These are phyloP conservation scores for Ceratina australensis DNA, from an alignment of 1,140 invertebrate genomes.

Conservation along the genomic window DNA sequence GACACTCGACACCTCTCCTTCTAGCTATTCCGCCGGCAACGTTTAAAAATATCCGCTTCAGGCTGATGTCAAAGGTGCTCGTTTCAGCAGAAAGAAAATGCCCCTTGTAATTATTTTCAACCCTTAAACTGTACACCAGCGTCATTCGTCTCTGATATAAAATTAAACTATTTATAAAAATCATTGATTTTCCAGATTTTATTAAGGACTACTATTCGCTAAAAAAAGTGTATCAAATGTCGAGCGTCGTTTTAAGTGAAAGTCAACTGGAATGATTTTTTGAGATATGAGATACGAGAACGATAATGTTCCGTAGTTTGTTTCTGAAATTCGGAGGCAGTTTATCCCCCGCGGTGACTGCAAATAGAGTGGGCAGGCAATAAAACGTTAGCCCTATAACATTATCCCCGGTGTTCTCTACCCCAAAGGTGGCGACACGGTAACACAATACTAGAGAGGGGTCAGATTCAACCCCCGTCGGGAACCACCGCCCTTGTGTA, in stretches of 20 bases:
- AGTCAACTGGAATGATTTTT: too few relatives aligned
- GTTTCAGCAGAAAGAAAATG: neutral
- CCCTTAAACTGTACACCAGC: too few relatives aligned
- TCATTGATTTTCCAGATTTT: too few relatives aligned
- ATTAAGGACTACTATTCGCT: too few relatives aligned
- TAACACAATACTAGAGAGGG: conserved; percentile 70
- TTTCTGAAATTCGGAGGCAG: conserved; percentile 51
- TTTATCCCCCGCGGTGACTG: conserved; percentile 49
- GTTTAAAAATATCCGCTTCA: neutral
- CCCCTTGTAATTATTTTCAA: neutral
- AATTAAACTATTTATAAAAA: too few relatives aligned
- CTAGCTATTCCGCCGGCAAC: conserved; percentile 17
- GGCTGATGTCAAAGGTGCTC: neutral
- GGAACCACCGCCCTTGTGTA: conserved; percentile 58
- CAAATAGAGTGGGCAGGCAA: conserved; percentile 66
- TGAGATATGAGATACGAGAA: too few relatives aligned
- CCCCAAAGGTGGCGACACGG: conserved; percentile 67
- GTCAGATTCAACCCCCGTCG: conserved; percentile 68
- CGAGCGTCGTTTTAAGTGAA: too few relatives aligned
- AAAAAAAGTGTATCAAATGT: too few relatives aligned
- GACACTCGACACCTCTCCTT: conserved; percentile 54
- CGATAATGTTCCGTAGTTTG: conserved; percentile 36
- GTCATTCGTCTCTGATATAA: too few relatives aligned
- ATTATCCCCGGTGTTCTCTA: conserved; percentile 64
- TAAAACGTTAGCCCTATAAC: conserved; percentile 66